Evolutionary conservation across 2,888 invertebrate species (phyloP).

Genomic region (Scaptomyza tumidula): DNA sequence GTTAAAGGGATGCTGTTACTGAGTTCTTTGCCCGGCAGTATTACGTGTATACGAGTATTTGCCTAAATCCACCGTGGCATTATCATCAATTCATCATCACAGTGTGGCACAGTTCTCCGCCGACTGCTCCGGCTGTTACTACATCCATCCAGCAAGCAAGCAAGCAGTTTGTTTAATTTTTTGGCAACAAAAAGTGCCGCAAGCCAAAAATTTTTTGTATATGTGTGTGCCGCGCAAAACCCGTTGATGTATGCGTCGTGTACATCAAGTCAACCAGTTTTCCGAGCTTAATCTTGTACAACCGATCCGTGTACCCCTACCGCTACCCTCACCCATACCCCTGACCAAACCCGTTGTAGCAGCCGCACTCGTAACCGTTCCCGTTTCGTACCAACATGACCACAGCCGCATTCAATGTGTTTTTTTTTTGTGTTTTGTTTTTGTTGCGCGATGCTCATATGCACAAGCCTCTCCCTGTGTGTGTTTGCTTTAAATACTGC

Average conservation of each 20-base stretch:
- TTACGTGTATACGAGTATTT: constrained; percentile 45
- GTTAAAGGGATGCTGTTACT: constrained; percentile 11
- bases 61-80: constrained; percentile 65
- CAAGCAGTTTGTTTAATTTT: constrained; percentile 72
- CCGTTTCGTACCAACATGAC: constrained; percentile 25
- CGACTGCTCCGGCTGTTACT: not conserved
- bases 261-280: constrained; percentile 52
- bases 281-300: constrained; percentile 14
- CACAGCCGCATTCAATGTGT: constrained; percentile 24
- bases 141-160: constrained; percentile 2
- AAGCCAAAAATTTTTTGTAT: constrained; percentile 39
- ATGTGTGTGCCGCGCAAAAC: constrained; percentile 14
- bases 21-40: constrained; percentile 7
- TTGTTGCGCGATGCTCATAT: constrained; percentile 37
- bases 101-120: constrained; percentile 39
- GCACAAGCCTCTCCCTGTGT: constrained; percentile 30
- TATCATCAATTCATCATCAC: constrained; percentile 80
- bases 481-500: constrained; percentile 51
- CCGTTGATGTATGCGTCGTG: constrained; percentile 41
- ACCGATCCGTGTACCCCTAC: not conserved
- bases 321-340: not conserved
- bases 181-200: constrained; percentile 57
- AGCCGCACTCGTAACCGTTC: constrained; percentile 38
- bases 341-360: constrained; percentile 6
- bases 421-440: constrained; percentile 27